Evolutionary conservation across 2,888 invertebrate species (phyloP).

Genomic region (Agrilus biguttatus): DNA sequence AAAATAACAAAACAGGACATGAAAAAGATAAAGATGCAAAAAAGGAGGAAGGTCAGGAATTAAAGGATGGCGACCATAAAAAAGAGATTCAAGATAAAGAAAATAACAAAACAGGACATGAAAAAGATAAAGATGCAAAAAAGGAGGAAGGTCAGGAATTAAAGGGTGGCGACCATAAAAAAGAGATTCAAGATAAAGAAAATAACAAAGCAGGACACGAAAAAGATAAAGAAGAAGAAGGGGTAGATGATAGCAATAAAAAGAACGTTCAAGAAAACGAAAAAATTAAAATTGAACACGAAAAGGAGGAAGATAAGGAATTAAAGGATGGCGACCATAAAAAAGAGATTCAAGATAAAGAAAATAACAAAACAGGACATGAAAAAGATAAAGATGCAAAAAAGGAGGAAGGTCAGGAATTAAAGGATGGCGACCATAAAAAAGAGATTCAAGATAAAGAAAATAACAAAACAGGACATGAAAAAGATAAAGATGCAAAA

Average conservation of each 20-base stretch:
- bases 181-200: background rate
- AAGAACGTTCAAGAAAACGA: constrained; percentile 6
- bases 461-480: background rate
- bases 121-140: too few relatives aligned
- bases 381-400: too few relatives aligned
- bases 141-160: background rate
- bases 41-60: background rate
- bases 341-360: background rate
- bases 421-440: background rate
- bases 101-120: background rate
- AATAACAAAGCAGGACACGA: background rate
- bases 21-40: too few relatives aligned
- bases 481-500: background rate
- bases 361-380: background rate
- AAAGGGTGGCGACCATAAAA: background rate
- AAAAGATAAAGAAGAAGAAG: too few relatives aligned
- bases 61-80: background rate
- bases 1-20: background rate
- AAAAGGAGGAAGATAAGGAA: background rate
- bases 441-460: background rate
- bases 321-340: background rate
- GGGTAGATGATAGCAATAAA: too few relatives aligned
- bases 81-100: background rate
- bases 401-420: background rate
- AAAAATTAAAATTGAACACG: background rate